Evolutionary conservation across 2,113 vertebrate genomes (phyloP), one percentile per base, ranked within the genome.

Genomic region (Promerops cafer): DNA sequence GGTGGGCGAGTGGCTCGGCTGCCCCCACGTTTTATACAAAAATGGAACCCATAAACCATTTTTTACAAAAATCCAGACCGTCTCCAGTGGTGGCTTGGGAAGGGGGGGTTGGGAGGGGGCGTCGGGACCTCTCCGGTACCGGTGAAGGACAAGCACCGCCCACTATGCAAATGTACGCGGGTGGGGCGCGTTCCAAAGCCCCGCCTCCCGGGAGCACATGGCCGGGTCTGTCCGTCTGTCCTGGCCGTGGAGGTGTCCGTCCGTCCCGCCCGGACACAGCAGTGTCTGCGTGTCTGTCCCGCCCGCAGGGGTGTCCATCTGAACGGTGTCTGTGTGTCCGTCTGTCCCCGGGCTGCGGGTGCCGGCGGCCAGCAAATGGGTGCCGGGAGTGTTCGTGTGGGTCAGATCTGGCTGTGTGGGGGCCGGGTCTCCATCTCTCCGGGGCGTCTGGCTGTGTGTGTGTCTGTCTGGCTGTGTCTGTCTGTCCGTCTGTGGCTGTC

Each of bases 11-110:
- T 66, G 72, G 98, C 98, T 97, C 97, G 96, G 94, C 97, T 98
- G 98, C 97, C 98, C 98, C 97, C 98, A 97, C 91, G 98, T 99
- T 99, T 99, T 99, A 99, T 99, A 99, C 98, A 98, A 98, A 98
- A 98, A 98, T 98, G 97, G 98, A 98, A 98, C 94, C 98, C 98
- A 99, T 99, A 99, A 99, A 99, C 97, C 97, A 97, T 98, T 99
- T 98, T 99, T 98, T 99, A 98, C 96, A 98, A 97, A 94, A 92
- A 47, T 19, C 22, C 18, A 8, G 14, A 11, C 3, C 1, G 26
- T 63, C n/a, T 87, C 3, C 37, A 70, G 56, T 88, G 74, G 35
- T 74, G 54, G 24, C n/a, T 1, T 7, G 28, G 21, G 13, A 6
- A 9, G 11, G 11, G 6, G 31, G 16, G 3, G 15, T 13, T 6